Evolutionary conservation across 1,140 invertebrate genomes (phyloP).

Genomic region (Drosophila auraria): DNA sequence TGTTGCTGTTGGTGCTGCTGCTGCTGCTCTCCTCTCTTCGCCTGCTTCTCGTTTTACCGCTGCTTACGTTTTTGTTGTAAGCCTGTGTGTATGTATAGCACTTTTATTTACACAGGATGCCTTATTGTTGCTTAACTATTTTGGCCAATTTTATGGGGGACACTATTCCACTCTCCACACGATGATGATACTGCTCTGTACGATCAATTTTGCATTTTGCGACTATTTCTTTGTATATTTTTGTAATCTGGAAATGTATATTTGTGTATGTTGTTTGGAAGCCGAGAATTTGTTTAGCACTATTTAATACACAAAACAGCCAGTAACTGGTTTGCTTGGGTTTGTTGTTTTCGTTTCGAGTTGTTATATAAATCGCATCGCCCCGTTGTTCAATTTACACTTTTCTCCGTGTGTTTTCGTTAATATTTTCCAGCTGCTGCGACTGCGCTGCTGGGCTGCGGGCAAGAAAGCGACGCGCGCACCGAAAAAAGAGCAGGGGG

Average conservation of each 20-base stretch:
- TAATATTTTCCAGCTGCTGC: conserved; percentile 33
- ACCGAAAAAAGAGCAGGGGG: conserved; percentile 8
- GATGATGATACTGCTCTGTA: not conserved
- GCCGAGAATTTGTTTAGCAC: conserved; percentile 49
- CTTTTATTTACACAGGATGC: conserved; percentile 46
- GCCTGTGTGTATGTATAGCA: conserved; percentile 52
- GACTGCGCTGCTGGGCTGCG: conserved; percentile 49
- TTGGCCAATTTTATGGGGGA: not conserved
- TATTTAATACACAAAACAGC: conserved; percentile 29
- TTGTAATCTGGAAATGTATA: conserved; percentile 22
- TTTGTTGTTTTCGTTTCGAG: conserved; percentile 17
- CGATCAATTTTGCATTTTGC: conserved; percentile 38
- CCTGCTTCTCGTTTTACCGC: conserved; percentile 12
- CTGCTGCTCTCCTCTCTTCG: conserved; percentile 18
- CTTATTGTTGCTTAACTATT: conserved; percentile 5
- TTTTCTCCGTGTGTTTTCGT: conserved; percentile 33
- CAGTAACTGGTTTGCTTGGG: conserved; percentile 70
- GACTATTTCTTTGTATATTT: conserved; percentile 5
- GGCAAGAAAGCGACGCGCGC: conserved; percentile 46
- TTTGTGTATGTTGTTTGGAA: conserved; percentile 33
- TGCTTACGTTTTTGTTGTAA: conserved; percentile 19
- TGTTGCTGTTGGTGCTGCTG: conserved; percentile 28
- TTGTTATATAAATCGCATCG: conserved; percentile 32
- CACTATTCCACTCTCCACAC: conserved; percentile 30
- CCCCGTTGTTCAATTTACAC: conserved; percentile 51